phyloP scores from a whole-genome alignment of 2,113 vertebrate species.

The Podarcis raffonei region DNA sequence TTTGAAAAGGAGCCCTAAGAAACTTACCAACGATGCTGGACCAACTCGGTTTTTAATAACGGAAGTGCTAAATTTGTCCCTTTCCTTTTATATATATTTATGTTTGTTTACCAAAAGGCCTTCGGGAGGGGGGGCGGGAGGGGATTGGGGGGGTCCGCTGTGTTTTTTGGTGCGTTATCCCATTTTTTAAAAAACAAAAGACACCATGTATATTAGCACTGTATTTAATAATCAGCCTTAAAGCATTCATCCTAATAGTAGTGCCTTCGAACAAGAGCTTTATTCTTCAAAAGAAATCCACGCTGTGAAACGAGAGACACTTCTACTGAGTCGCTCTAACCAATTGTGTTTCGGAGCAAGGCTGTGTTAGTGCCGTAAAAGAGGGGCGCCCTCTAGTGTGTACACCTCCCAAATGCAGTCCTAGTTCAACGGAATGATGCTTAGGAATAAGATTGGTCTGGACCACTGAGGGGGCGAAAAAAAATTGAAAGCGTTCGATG shows the following conservation, averaged over 20 bases:
- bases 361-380: conserved; percentile 54
- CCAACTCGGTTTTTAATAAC: conserved; percentile 69
- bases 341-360: conserved; percentile 39
- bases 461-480: conserved; percentile 48
- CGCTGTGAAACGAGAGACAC: conserved; percentile 90
- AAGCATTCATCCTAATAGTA: conserved; percentile 80
- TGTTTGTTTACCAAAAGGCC: conserved; percentile 82
- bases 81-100: conserved; percentile 82
- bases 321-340: conserved; percentile 72
- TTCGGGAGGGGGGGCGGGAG: conserved; percentile 6
- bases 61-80: conserved; percentile 82
- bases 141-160: conserved; percentile 4
- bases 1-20: conserved; percentile 80
- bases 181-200: conserved; percentile 66
- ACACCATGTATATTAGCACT: conserved; percentile 87
- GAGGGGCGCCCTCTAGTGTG: conserved; percentile 34
- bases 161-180: conserved; percentile 73
- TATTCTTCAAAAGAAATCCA: conserved; percentile 79
- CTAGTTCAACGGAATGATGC: conserved; percentile 54
- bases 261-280: conserved; percentile 87
- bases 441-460: conserved; percentile 49
- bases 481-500: not conserved
- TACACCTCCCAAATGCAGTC: not conserved
- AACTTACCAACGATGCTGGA: conserved; percentile 73
- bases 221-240: conserved; percentile 84